Percentiles rank a stretch among this genome's conserved stretches.
Evolutionary conservation across 2,113 vertebrate genomes (phyloP).

Genomic region (Syngnathoides biaculeatus): DNA sequence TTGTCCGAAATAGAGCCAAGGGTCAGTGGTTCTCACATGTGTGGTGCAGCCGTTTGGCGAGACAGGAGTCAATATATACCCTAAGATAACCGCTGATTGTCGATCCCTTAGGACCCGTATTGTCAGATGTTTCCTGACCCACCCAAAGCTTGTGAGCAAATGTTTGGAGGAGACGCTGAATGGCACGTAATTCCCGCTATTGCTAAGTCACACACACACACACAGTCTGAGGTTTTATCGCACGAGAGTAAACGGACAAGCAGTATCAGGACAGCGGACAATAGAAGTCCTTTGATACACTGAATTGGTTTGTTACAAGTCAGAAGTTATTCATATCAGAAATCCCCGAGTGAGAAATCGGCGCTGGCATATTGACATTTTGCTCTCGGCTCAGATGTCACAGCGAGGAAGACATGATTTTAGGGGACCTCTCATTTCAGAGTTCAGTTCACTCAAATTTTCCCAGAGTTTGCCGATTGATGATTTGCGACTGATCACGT

Average conservation of each 20-base stretch:
- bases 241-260: slow-evolving; percentile 54
- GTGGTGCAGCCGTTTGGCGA: slow-evolving; percentile 11
- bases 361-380: slow-evolving; percentile 7
- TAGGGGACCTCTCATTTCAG: slow-evolving; percentile 5
- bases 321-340: slow-evolving; percentile 21
- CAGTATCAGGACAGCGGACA: slow-evolving; percentile 27
- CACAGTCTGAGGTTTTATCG: slow-evolving; percentile 61
- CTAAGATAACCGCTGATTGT: slow-evolving; percentile 43
- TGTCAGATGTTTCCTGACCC: slow-evolving; percentile 62
- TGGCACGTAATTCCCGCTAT: slow-evolving; percentile 49
- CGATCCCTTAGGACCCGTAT: slow-evolving; percentile 47
- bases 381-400: slow-evolving; percentile 2
- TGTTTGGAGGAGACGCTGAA: slow-evolving; percentile 59
- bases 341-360: slow-evolving; percentile 16
- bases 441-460: slow-evolving; percentile 10
- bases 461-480: neutral
- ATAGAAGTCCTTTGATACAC: slow-evolving; percentile 26
- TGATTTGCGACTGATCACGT: neutral
- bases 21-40: slow-evolving; percentile 21
- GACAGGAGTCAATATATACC: slow-evolving; percentile 15
- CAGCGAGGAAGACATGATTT: neutral
- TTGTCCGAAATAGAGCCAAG: slow-evolving; percentile 18
- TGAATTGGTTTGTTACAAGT: slow-evolving; percentile 32
- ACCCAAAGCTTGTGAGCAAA: slow-evolving; percentile 62
- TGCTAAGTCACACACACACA: slow-evolving; percentile 53